Conservation (phyloP, 23 tunicate species). For the Corella eumyota region DNA sequence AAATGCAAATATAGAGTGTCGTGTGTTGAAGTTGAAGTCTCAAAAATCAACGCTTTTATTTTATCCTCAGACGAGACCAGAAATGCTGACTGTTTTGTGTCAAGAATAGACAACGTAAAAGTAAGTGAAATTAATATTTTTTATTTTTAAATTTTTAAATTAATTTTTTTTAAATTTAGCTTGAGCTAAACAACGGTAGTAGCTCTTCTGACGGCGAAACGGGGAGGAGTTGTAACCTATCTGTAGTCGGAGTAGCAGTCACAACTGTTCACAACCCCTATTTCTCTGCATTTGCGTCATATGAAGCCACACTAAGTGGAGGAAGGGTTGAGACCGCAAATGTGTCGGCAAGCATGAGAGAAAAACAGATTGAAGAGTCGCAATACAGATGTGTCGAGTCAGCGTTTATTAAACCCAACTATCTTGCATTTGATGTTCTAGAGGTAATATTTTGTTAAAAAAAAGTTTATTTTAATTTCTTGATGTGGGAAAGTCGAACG, state of each 20-base stretch:
- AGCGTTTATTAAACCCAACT: constrained; percentile 22
- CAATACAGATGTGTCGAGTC: constrained; percentile 44
- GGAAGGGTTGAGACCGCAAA: constrained; percentile 14
- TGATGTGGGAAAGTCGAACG: too few relatives aligned
- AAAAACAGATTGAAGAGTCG: constrained; percentile 49
- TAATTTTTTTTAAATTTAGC: constrained; percentile 4
- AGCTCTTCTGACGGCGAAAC: constrained; percentile 10
- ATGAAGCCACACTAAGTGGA: constrained; percentile 39
- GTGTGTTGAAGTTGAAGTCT: constrained; percentile 33
- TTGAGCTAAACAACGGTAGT: constrained; percentile 25
- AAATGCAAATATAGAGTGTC: constrained; percentile 17
- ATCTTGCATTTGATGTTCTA: constrained; percentile 26
- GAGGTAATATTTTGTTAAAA: too few relatives aligned
- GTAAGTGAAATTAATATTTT: constrained; percentile 11
- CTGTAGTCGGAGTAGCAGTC: constrained; percentile 47
- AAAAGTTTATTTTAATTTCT: not conserved
- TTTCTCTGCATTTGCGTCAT: constrained; percentile 74
- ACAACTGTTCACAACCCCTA: constrained; percentile 71
- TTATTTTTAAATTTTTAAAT: not conserved
- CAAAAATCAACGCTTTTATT: constrained; percentile 44
- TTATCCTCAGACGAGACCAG: constrained; percentile 51
- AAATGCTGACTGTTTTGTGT: constrained; percentile 58
- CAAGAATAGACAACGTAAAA: constrained; percentile 49
- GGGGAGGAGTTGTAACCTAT: constrained; percentile 25
- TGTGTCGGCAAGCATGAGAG: constrained; percentile 37